These are phyloP conservation scores for Bimastos eiseni DNA, from an alignment of 2,888 invertebrate genomes.

Conservation along the genomic window DNA sequence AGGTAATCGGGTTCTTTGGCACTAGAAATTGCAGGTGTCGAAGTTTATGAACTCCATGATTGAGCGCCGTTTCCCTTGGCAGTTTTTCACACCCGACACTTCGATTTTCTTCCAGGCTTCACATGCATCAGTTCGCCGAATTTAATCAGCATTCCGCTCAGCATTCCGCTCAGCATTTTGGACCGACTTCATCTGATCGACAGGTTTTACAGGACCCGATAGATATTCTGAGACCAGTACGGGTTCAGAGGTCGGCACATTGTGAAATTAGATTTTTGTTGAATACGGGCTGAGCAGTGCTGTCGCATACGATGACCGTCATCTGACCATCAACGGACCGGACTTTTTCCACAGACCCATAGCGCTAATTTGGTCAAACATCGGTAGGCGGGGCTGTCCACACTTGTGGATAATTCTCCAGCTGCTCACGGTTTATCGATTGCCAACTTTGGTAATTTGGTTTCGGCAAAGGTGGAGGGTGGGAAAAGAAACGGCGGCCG, in stretches of 20 bases:
- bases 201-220: constrained; percentile 27
- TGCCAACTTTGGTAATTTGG: constrained; percentile 25
- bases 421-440: constrained; percentile 25
- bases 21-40: not conserved
- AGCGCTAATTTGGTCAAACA: constrained; percentile 21
- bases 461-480: not conserved
- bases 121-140: not conserved
- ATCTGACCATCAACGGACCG: not conserved
- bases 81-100: constrained; percentile 15
- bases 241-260: constrained; percentile 23
- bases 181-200: constrained; percentile 19
- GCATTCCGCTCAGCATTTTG: too few species aligned
- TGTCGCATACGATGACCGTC: constrained; percentile 17
- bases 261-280: constrained; percentile 25
- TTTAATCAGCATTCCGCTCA: constrained; percentile 25
- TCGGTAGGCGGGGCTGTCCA: not conserved
- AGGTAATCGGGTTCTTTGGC: not conserved
- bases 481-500: not conserved
- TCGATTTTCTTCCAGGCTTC: not conserved
- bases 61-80: not conserved
- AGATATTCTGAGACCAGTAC: not conserved
- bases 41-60: not conserved
- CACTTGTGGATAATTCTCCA: constrained; percentile 25
- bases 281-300: not conserved
- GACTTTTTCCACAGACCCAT: constrained; percentile 15